phyloP scores from a whole-genome alignment of 2,797 vertebrate genomes.

The Kryptopterus vitreolus region DNA sequence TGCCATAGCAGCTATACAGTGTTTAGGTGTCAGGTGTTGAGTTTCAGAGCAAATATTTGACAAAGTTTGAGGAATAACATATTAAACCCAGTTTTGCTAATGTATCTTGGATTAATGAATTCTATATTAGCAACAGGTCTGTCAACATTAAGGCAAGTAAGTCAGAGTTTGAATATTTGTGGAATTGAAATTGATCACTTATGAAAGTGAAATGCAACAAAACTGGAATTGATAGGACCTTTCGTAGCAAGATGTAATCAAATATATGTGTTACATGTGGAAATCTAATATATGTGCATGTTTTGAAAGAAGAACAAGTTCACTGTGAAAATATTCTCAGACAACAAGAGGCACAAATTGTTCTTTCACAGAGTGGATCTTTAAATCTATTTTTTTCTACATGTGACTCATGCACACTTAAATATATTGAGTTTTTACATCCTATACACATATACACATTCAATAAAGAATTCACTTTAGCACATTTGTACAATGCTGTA shows the following conservation, averaged over 20 bases:
- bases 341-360: too few species aligned
- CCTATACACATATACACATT: too few species aligned
- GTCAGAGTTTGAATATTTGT: neutral
- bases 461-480: too few species aligned
- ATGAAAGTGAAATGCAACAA: neutral
- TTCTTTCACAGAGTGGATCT: too few species aligned
- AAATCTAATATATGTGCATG: neutral
- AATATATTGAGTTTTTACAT: too few species aligned
- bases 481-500: too few species aligned
- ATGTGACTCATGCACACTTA: too few species aligned
- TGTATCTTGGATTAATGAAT: neutral
- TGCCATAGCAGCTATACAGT: neutral
- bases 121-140: neutral
- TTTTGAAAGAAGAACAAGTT: too few species aligned
- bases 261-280: neutral
- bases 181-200: too few species aligned
- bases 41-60: neutral
- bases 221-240: neutral
- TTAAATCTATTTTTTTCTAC: too few species aligned
- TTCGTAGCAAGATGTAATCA: neutral
- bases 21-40: neutral
- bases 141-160: neutral
- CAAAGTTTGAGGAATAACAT: neutral
- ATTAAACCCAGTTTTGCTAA: neutral
- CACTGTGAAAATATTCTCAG: too few species aligned